Base-by-base conservation (phyloP, 2,797 vertebrate genomes). In the Gallinago solitaria region DNA sequence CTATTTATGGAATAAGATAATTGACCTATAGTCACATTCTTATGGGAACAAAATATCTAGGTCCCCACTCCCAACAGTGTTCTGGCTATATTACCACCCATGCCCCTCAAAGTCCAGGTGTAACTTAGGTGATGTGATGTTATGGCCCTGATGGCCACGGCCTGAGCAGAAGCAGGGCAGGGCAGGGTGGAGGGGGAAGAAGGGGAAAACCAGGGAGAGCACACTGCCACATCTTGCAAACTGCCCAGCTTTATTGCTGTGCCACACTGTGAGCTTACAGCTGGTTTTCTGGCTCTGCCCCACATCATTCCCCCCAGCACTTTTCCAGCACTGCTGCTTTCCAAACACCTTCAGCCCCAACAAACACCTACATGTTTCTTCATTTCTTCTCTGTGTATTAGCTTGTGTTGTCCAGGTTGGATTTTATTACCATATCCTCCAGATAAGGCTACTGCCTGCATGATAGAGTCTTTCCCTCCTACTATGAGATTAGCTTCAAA, bases 381-480 rank as follows among this genome's bases (percentile, higher is more conserved):
- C 30, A 43, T 95, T 89, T 89, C 45, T 88, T 57, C 25, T 57
- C 32, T 12, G 24, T 63, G 17, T 50, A 80, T 92, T 93, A 92
- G 28, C 63, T 76, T 79, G 30, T 87, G 32, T 77, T 82, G 59
- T 70, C 89, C 60, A 47, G 77, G 53, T 61, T 77, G 60, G 28
- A 82, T 95, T 94, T 93, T 90, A 90, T 91, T 96, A 87, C 75
- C 91, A 5, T 87, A 76, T 90, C 75, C 83, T 93, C 89, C 77
- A 96, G 82, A 87, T 94, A 90, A 78, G 69, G 47, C 73, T 96
- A 65, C 76, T 95, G 89, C 68, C 89, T 92, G 60, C 69, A 11
- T 65, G 84, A 68, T 71, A 47, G 73, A 91, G 69, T 47, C 85
- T 87, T 94, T 94, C 65, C 71, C 64, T 94, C 92, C 92, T 89